Evolutionary conservation across 2,888 invertebrate species (phyloP), one percentile per base, ranked within the genome.

Genomic region (Lycaena phlaeas): DNA sequence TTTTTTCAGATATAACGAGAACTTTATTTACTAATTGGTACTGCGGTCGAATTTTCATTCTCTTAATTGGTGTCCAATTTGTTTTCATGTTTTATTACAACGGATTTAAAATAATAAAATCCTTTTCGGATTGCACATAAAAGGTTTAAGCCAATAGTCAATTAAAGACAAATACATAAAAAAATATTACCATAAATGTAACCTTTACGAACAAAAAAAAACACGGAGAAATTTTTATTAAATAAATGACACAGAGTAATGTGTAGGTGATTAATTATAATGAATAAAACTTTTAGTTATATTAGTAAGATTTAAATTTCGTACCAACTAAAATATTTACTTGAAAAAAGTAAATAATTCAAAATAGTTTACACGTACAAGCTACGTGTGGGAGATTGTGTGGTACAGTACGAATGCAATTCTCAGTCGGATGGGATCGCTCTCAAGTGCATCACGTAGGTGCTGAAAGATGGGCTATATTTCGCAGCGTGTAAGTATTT

Each of bases 401-500:
- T 15, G 10, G 30, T 15, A 30, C 30, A 30, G 15, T 14, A 27
- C 11, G 4, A 27, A 27, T 27, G 10, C 27, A 10, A 10, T 4
- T n/a, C 27, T 5, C n/a, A n/a, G n/a, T n/a, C 10, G 30, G 30
- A 30, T 15, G n/a, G n/a, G 14, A 7, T 25, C 25, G 30, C 15
- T 30, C 15, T 14, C 43, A 27, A 43, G 43, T 42, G 43, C 45
- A 30, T 43, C 45, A 48, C 48, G 48, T 48, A 45, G 34, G 14
- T 11, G 36, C 40, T 43, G 43, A 45, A 30, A 44, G 40, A 45
- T 48, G 40, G 41, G 29, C 42, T 12, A 41, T 29, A 36, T 43
- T 34, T 38, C 40, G 40, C 41, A 38, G n/a, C 25, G 37, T 34
- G 41, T 27, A 29, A 29, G 29, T 36, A 30, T 38, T 42, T 39